Evolutionary conservation across 2,888 invertebrate species (phyloP), one percentile per base, ranked within the genome.

Genomic region (Ennomos erosarius): DNA sequence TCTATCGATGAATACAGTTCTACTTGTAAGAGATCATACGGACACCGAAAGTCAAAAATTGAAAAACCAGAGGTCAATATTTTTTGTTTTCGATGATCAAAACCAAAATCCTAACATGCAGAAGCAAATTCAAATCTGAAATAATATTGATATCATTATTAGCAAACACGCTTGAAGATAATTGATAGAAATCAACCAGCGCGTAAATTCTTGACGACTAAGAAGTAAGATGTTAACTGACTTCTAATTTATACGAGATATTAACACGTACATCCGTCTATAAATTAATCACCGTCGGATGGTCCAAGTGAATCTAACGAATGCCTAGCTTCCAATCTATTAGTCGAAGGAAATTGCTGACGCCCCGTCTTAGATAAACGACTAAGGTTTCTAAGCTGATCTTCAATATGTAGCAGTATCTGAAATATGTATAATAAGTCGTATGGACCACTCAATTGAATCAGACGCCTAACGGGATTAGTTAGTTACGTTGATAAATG

Each of bases 341-440:
- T 85, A 87, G 84, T 72, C 72, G 75, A 79, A 90, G 90, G 90
- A 91, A 91, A 91, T 91, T 91, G 90, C 87, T 62, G 74, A 75
- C 83, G 78, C 73, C 84, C 80, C 84, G 84, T 89, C 90, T 90
- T 85, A 88, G 87, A 86, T 85, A 83, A 81, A 76, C 78, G 76
- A 69, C 70, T 76, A 78, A 81, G 81, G 77, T 66, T 73, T 71
- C 70, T 68, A 70, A 73, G 69, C 69, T 64, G 62, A 69, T 69
- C 70, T 64, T 68, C 67, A 60, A 60, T 63, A 67, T 71, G 69
- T 71, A 73, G 46, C 9, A 13, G 36, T 43, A 51, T 12, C 36
- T 35, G 38, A 12, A 36, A 58, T 60, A 65, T 67, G 70, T 69
- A 74, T 76, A 75, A 74, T 76, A 75, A 75, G 73, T 72, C 75